Evolutionary conservation across 2,888 invertebrate species (phyloP), one percentile per base, ranked within the genome.

Genomic region (Adineta ricciae): DNA sequence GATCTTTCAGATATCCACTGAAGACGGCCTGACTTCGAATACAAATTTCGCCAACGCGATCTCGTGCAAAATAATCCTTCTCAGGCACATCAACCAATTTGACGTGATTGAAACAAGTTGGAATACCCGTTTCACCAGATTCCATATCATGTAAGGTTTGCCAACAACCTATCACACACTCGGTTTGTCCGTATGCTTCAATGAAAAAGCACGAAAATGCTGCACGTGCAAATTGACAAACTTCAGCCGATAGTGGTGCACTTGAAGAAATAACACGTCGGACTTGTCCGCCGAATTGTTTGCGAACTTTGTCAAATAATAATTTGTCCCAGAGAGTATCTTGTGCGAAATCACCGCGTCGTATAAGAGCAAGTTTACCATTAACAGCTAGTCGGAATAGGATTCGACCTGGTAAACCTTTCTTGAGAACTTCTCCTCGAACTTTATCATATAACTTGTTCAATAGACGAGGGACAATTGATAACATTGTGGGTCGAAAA

Each of bases 61-160:
- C 87, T 38, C 86, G 85, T 9, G 88, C 87, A 83, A 84, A 87
- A 88, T 91, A 91, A 85, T 96, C 96, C 96, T 98, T 96, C 91
- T 98, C 98, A 86, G 97, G 96, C 87, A 97, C 97, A 91, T 98
- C 97, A 38, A 95, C 95, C 88, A 98, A 92, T 93, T 97, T 98
- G 88, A 98, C 93, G 90, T 95, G 94, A 91, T 95, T 95, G 91
- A 96, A 97, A 88, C 96, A 94, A 86, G 97, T 94, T 86, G 98
- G 97, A 88, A 97, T 96, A 85, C 98, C 98, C 86, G 98, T 97
- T 90, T 97, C 96, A 83, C 92, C 92, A 88, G 87, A 87, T 38
- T 86, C 86, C 50, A 87, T 87, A 86, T 88, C 88, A 24, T 54
- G 0, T 19, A 36, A 50, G 64, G 46, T 83, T 32, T 56, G 38